These are phyloP conservation scores for Muraenolepis orangiensis DNA, from an alignment of 2,797 vertebrate genomes.

Conservation along the genomic window DNA sequence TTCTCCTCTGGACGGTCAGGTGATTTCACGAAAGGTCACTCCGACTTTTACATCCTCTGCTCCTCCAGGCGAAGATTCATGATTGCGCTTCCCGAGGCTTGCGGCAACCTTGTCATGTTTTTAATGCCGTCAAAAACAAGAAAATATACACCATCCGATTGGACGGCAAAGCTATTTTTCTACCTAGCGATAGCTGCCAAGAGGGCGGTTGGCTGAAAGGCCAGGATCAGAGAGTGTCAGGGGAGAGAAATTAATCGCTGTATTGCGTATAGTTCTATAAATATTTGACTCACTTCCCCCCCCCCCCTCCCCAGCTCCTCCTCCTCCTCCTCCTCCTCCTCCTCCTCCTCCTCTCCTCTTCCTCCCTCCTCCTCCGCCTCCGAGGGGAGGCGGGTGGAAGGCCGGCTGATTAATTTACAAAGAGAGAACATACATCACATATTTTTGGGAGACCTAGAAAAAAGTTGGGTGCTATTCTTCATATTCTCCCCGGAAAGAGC, in stretches of 20 bases:
- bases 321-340: conserved; percentile 55
- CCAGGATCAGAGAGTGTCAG: conserved; percentile 61
- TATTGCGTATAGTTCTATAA: conserved; percentile 65
- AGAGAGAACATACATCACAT: conserved; percentile 71
- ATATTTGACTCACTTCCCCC: conserved; percentile 71
- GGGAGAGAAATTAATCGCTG: conserved; percentile 64
- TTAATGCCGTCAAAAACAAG: conserved; percentile 48
- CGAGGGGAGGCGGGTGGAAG: conserved; percentile 70
- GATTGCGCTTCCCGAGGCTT: conserved; percentile 37
- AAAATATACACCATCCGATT: conserved; percentile 57
- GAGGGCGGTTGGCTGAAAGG: conserved; percentile 52
- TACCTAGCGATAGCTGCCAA: conserved; percentile 54
- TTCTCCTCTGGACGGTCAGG: too few relatives aligned
- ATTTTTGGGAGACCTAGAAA: conserved; percentile 73
- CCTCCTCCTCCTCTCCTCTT: conserved; percentile 56
- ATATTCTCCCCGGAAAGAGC: conserved; percentile 63
- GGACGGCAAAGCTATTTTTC: conserved; percentile 47
- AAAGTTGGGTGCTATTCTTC: conserved; percentile 65
- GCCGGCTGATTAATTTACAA: conserved; percentile 72
- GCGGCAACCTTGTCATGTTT: conserved; percentile 54
- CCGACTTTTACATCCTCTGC: conserved; percentile 59
- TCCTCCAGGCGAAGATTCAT: conserved; percentile 51
- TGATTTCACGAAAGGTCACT: conserved; percentile 61
- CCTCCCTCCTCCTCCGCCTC: conserved; percentile 59
- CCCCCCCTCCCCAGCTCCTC: conserved; percentile 55